Evolutionary conservation across 2,888 invertebrate species (phyloP), one percentile per base, ranked within the genome.

Genomic region (Phyllotreta striolata): DNA sequence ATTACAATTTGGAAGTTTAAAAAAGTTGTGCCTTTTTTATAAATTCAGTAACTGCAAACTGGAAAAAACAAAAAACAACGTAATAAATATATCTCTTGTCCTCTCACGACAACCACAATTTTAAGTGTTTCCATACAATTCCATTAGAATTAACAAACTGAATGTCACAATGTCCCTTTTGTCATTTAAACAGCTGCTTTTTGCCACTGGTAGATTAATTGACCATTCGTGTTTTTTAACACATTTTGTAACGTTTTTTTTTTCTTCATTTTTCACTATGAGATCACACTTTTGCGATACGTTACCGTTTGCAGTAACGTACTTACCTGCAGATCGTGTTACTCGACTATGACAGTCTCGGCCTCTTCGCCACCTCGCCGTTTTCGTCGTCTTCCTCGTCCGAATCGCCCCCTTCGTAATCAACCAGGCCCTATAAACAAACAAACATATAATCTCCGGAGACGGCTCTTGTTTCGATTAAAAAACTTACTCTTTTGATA

Each of bases 391-490:
- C 95, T 64, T 95, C 95, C 77, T 97, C 97, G 77, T 98, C 97
- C 0, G 96, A 97, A 83, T 98, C 97, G 60, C 95, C 97, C 62
- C 95, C 97, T 80, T 98, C 97, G 78, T 98, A 98, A 83, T 98
- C 98, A 68, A 98, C 98, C 77, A 98, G 86, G 73, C 95, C 94
- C 93, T 93, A 80, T 34, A 77, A 80, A 62, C 10, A 39, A 57
- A 62, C n/a, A n/a, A n/a, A n/a, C n/a, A n/a, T n/a, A n/a, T n/a
- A n/a, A n/a, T n/a, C n/a, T n/a, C n/a, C n/a, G n/a, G n/a, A n/a
- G n/a, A n/a, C n/a, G n/a, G n/a, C n/a, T n/a, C n/a, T n/a, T n/a
- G n/a, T n/a, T n/a, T n/a, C n/a, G n/a, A n/a, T n/a, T n/a, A n/a
- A n/a, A n/a, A n/a, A n/a, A n/a, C n/a, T n/a, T n/a, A 84, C 84